Evolutionary conservation across 2,113 vertebrate species (phyloP).

Genomic region (Thalassarche chlororhynchos): DNA sequence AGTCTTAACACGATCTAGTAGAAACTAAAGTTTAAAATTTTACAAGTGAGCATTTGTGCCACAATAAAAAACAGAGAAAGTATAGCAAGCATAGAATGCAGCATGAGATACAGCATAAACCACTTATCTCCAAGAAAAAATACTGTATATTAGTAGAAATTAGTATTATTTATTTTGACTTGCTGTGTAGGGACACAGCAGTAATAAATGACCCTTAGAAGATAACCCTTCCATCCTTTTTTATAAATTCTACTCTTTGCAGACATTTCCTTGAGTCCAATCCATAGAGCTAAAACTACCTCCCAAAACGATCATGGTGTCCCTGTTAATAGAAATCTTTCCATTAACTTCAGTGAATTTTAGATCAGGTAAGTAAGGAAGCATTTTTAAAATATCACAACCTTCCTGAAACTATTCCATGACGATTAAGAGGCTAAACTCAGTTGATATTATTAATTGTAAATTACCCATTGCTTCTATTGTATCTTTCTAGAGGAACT

Average conservation of each 20-base stretch:
- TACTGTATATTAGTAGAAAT: not conserved
- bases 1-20: not conserved
- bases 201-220: not conserved
- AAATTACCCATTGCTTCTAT: not conserved
- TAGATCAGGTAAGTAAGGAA: not conserved
- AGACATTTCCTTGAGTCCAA: not conserved
- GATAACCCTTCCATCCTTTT: not conserved
- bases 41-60: not conserved
- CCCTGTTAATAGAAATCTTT: not conserved
- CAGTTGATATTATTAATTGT: not conserved
- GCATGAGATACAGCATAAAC: not conserved
- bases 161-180: not conserved
- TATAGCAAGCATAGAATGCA: not conserved
- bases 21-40: not conserved
- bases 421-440: not conserved
- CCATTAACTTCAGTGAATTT: not conserved
- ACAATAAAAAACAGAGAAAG: not conserved
- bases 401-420: not conserved
- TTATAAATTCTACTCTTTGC: not conserved
- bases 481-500: not conserved
- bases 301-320: not conserved
- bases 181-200: not conserved
- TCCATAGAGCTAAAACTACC: not conserved
- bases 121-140: not conserved
- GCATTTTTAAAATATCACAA: not conserved